Evolutionary conservation across 2,888 invertebrate genomes (phyloP), one percentile per base, ranked within the genome.

Genomic region (Micoletzkya japonica): DNA sequence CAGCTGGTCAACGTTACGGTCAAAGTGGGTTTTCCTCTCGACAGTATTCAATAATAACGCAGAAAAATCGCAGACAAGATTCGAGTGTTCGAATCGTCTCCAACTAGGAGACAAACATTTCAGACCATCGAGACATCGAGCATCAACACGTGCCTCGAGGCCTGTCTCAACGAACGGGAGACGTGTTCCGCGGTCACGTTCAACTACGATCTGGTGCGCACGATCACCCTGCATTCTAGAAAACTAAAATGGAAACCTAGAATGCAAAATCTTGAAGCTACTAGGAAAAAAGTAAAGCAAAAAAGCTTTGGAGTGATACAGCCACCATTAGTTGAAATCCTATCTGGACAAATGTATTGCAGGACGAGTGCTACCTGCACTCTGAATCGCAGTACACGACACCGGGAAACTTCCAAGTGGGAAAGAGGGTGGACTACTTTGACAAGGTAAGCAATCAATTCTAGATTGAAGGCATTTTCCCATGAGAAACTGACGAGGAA

Each of bases 151-250:
- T 83, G 83, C 63, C 73, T 83, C 4, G 70, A 80, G 20, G 72
- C 75, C 26, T 83, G 83, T 70, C 74, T 83, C 70, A 75, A 79
- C 30, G 74, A 79, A 58, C 76, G 75, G 7, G 76, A 78, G 75
- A 87, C 89, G 74, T 83, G 83, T 68, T 75, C 76, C 6, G 79
- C 81, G 52, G 81, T 68, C 28, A 81, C 82, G 50, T 83, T 77
- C 70, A 79, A 81, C 64, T 78, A 79, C 60, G 74, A 79, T 32
- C 57, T 52, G 54, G 78, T 78, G 50, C 4, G 26, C 37, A 20
- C n/a, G n/a, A n/a, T n/a, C n/a, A n/a, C n/a, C n/a, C n/a, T n/a
- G n/a, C n/a, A n/a, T n/a, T n/a, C n/a, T n/a, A n/a, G n/a, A n/a
- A n/a, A n/a, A n/a, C n/a, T n/a, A n/a, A n/a, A n/a, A n/a, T n/a